A percentile compares a stretch with the other conserved stretches of the same genome.
These are phyloP conservation scores for Barnardius zonarius DNA, from an alignment of 2,113 vertebrate genomes.

Conservation along the genomic window DNA sequence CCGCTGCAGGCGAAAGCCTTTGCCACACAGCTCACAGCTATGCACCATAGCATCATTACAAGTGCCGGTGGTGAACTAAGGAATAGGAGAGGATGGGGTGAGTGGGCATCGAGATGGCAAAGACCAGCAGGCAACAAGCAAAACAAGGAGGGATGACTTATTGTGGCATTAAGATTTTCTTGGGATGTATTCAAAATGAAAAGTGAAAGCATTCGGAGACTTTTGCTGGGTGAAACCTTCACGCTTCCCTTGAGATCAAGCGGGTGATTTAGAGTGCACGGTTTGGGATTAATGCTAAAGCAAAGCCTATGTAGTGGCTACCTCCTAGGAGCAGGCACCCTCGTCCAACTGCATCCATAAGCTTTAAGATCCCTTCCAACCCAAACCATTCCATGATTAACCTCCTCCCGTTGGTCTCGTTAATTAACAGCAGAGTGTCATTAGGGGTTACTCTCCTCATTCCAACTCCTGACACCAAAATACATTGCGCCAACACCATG, in stretches of 20 bases:
- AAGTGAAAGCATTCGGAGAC: neutral
- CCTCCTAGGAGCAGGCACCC: neutral
- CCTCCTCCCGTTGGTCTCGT: neutral
- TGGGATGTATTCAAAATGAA: neutral
- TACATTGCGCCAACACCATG: neutral
- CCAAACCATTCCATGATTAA: neutral
- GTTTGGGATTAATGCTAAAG: neutral
- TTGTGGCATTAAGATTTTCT: neutral
- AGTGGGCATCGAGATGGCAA: neutral
- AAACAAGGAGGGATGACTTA: neutral
- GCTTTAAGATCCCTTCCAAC: neutral
- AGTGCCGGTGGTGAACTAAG: conserved; percentile 78
- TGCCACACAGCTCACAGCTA: conserved; percentile 79
- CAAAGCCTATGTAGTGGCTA: neutral
- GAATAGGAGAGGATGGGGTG: neutral
- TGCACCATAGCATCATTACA: conserved; percentile 60
- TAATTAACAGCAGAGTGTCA: neutral
- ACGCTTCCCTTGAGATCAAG: neutral
- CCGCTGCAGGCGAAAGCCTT: conserved; percentile 80
- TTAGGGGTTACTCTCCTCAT: neutral
- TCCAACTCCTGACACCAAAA: neutral
- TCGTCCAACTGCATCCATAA: rapidly evolving
- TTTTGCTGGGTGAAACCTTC: neutral
- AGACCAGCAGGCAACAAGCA: neutral
- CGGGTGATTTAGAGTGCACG: rapidly evolving